These are phyloP conservation scores for Sciaenops ocellatus DNA, from an alignment of 2,797 vertebrate genomes.

Conservation along the genomic window DNA sequence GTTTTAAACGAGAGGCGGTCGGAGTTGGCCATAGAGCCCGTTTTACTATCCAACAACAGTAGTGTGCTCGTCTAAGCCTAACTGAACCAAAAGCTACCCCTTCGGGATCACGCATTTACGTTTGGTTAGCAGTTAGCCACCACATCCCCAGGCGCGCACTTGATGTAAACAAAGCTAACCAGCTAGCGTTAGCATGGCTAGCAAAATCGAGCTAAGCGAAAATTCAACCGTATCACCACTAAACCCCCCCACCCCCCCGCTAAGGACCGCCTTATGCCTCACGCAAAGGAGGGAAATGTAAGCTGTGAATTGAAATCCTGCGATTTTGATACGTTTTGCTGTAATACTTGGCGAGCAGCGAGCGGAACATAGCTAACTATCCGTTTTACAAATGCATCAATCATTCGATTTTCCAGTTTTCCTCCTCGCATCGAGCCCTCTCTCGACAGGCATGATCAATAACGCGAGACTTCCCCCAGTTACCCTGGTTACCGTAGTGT, in stretches of 20 bases:
- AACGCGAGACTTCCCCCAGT: slow-evolving; percentile 78
- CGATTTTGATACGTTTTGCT: slow-evolving; percentile 38
- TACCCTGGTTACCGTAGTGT: slow-evolving; percentile 77
- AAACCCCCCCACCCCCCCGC: slow-evolving; percentile 17
- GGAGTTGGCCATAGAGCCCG: slow-evolving; percentile 40
- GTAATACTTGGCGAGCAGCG: slow-evolving; percentile 35
- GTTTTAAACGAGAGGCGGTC: slow-evolving; percentile 29
- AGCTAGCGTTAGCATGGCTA: slow-evolving; percentile 71
- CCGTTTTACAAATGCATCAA: slow-evolving; percentile 76
- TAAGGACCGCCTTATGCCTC: slow-evolving; percentile 39
- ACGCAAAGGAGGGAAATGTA: slow-evolving; percentile 32
- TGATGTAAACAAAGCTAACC: slow-evolving; percentile 86
- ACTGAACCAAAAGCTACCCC: background rate
- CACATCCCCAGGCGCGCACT: slow-evolving; percentile 73
- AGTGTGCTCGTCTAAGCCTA: background rate
- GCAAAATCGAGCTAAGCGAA: slow-evolving; percentile 63
- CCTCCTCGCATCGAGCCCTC: slow-evolving; percentile 70
- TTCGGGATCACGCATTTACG: background rate
- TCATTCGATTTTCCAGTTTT: slow-evolving; percentile 81
- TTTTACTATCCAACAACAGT: background rate
- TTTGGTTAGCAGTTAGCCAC: slow-evolving; percentile 44
- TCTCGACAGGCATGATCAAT: slow-evolving; percentile 62
- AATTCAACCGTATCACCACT: slow-evolving; percentile 57
- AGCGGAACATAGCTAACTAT: slow-evolving; percentile 71
- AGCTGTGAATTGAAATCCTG: slow-evolving; percentile 24